Percentiles rank a stretch among this genome's conserved stretches.
These are phyloP conservation scores for Cheilosia urbana DNA, from an alignment of 2,888 invertebrate species.

Conservation along the genomic window DNA sequence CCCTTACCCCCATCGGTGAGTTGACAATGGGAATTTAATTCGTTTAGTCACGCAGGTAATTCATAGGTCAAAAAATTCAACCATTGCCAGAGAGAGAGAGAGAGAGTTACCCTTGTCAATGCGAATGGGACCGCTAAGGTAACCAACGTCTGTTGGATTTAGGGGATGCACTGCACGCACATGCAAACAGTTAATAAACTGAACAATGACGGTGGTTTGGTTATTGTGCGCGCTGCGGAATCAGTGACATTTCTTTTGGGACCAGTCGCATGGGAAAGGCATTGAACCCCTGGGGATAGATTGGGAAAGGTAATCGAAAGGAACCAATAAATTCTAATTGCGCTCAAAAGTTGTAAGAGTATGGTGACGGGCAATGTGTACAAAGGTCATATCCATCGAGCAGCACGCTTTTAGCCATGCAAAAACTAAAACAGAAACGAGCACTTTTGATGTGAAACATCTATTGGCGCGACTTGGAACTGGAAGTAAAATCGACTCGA, in stretches of 20 bases:
- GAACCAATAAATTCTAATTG: no score
- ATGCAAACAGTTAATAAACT: slow-evolving; percentile 64
- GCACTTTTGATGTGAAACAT: no score
- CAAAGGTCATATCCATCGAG: no score
- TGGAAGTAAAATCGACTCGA: no score
- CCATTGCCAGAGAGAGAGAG: slow-evolving; percentile 8
- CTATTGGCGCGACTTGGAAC: no score
- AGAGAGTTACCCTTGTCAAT: slow-evolving; percentile 56
- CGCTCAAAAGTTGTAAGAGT: no score
- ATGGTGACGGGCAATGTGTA: no score
- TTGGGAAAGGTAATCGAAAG: background rate
- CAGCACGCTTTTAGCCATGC: no score
- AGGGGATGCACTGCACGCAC: slow-evolving; percentile 44
- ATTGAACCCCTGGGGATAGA: slow-evolving; percentile 43
- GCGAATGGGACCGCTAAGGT: slow-evolving; percentile 31
- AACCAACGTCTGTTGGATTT: slow-evolving; percentile 8
- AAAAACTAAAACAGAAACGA: no score
- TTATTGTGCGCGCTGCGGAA: slow-evolving; percentile 49
- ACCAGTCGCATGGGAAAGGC: slow-evolving; percentile 47
- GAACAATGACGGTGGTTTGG: slow-evolving; percentile 31
- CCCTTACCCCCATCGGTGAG: slow-evolving; percentile 37
- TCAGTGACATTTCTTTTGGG: slow-evolving; percentile 61
- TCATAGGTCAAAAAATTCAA: slow-evolving; percentile 58
- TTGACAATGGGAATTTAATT: slow-evolving; percentile 74
- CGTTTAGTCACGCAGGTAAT: slow-evolving; percentile 75